A percentile compares a stretch with the other conserved stretches of the same genome.
phyloP scores from a whole-genome alignment of 1,140 invertebrate species.

The Drosophila seguyi region DNA sequence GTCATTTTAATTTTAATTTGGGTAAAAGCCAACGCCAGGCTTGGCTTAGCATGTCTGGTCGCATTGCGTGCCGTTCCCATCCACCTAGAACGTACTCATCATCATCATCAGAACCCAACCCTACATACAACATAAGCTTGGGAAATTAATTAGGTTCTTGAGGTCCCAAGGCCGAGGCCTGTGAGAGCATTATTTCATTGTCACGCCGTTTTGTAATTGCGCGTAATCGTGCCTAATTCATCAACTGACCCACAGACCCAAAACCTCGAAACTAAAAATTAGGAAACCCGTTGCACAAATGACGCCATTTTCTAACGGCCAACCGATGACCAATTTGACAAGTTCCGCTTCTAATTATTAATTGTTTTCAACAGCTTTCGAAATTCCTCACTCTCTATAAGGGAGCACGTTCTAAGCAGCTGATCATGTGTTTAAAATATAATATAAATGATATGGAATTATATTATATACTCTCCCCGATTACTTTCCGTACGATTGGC shows the following conservation, averaged over 20 bases:
- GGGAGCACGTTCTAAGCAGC: conserved; percentile 42
- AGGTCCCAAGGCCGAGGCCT: conserved; percentile 10
- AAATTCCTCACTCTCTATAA: conserved; percentile 43
- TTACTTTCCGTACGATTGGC: conserved; percentile 45
- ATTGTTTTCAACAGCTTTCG: conserved; percentile 17
- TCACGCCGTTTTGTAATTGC: conserved; percentile 69
- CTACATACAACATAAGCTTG: conserved; percentile 31
- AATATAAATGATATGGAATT: neutral
- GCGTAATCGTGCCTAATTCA: conserved; percentile 68
- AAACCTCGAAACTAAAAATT: conserved; percentile 6
- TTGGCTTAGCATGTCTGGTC: conserved; percentile 44
- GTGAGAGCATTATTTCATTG: conserved; percentile 41
- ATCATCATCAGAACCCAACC: conserved; percentile 25
- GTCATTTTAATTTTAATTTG: conserved; percentile 66
- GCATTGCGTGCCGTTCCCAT: conserved; percentile 59
- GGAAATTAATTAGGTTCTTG: conserved; percentile 65
- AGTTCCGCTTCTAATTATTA: conserved; percentile 37
- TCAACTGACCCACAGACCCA: conserved; percentile 75
- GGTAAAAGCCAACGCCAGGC: conserved; percentile 60
- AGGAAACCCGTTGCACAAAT: conserved; percentile 12
- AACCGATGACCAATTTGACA: conserved; percentile 22
- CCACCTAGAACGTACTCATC: conserved; percentile 46
- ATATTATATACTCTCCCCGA: conserved; percentile 35
- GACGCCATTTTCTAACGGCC: conserved; percentile 22
- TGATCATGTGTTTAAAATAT: conserved; percentile 22